Base-by-base conservation (phyloP, 2,888 invertebrate species). In the Gastracanthus pulcherrimus region DNA sequence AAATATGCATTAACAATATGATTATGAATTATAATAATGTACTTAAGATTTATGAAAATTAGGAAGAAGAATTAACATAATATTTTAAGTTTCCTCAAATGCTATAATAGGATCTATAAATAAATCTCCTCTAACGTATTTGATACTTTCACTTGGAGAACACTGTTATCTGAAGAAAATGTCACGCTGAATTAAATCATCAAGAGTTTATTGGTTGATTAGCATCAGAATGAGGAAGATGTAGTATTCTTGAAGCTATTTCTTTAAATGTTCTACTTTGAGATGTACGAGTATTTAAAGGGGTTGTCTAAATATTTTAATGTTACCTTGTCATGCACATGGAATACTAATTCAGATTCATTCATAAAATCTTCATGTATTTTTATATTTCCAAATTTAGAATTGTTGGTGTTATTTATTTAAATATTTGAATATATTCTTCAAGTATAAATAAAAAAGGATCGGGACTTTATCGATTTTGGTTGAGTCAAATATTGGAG, bases 101-200 rank as follows among this genome's bases (percentile, higher is more conserved):
- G 55, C 11, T 26, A n/a, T n/a, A 66, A 64, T 55, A 66, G 6
- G 36, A 62, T 55, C 23, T 23, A 23, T 55, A 55, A 64, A 64
- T 36, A 38, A 9, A 64, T n/a, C 23, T 64, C 3, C 19, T 34
- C 36, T 36, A 36, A 36, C 31, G 64, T 64, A 64, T 64, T 64
- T 2, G 64, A 23, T 64, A 64, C 64, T 64, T 64, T 64, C 64
- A 34, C 64, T 64, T 64, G 23, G 23, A 19, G 26, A 48, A 38
- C 64, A 64, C 64, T 64, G 64, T 38, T 64, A 64, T 64, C 19
- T 36, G 36, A 64, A 29, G 64, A 29, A 64, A 64, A 34, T 23
- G 23, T 38, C 64, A 38, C n/a, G 64, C 13, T 5, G 38, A 64
- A 64, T 26, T 69, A 34, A 76, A 62, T 77, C 23, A 48, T 77